Base-by-base conservation (phyloP, 2,888 invertebrate species). In the Meganola albula region DNA sequence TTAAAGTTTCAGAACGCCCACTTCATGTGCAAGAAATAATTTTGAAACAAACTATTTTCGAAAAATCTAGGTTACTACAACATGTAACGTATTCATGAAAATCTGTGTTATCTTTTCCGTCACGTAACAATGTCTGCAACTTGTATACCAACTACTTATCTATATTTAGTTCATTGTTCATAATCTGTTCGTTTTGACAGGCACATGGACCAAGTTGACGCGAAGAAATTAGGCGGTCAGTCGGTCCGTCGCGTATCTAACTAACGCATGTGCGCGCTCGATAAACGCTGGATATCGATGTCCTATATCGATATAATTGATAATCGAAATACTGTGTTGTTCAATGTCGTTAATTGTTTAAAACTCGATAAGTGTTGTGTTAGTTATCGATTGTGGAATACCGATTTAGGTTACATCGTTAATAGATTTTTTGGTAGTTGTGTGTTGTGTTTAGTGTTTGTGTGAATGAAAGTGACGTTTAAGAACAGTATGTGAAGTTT, bases 181-280 rank as follows among this genome's bases (percentile, higher is more conserved):
- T 55, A 53, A 53, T 47, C 46, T 51, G 44, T 52, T 53, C 58
- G 47, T 59, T 44, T 44, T 40, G 40, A 46, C 40, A 37, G 52
- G 56, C 61, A 68, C 64, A 63, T 64, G 63, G 60, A 53, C 50
- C 54, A 51, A 52, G 60, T 60, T 57, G 57, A 62, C 53, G 63
- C 56, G 46, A 69, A 67, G 73, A 68, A 69, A 73, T 77, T 72
- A 59, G 70, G 66, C 64, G 63, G 69, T 57, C 77, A 79, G 80
- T 79, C 62, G 63, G 42, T 58, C 43, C 67, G 65, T 46, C 66
- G 80, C 70, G 66, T 61, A 68, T 62, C 71, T 58, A 63, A 59
- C 60, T 61, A 67, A 52, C 72, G 76, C 70, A 50, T 42, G 37
- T 46, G 37, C 36, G 48, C 48, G 25, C 13, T 37, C 34, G 45